Evolutionary conservation across 2,888 invertebrate genomes (phyloP), one percentile per base, ranked within the genome.

Genomic region (Melanotus villosus): DNA sequence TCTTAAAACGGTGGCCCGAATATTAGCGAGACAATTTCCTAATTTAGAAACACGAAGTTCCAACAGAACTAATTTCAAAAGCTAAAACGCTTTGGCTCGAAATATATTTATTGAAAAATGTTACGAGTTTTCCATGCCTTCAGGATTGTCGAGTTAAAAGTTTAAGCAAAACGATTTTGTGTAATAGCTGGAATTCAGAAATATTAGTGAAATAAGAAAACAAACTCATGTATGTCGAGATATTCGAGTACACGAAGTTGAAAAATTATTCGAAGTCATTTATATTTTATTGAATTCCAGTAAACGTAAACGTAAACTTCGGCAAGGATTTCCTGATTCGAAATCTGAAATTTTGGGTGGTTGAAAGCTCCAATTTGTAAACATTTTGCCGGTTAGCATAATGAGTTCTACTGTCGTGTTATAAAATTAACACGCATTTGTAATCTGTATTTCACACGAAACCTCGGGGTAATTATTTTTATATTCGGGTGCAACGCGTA

Each of bases 101-200:
- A 65, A 71, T 63, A 62, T 57, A 65, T 59, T 47, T 66, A 66
- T 60, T 67, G 65, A 66, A 70, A 54, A 66, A 65, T 65, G 65
- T 65, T 70, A 64, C 68, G 72, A 73, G 68, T 73, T 73, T 72
- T 50, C n/a, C 45, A 47, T n/a, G 52, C 69, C 65, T 66, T 68
- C 30, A 52, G 65, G 65, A 70, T 71, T 67, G 65, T 62, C 60
- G 59, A 73, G 63, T 73, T 62, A 66, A 72, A 72, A 72, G 68
- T 73, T 73, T 70, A 70, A 70, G 68, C 70, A 68, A 72, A 72
- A 68, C 71, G 68, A 68, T 70, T 72, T 70, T 56, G 43, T 70
- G 65, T 73, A 73, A 73, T 72, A 72, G 52, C 32, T 18, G 32
- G 70, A 70, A 70, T 72, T 68, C 72, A 60, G 63, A 72, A 68